phyloP scores from a whole-genome alignment of 2,113 vertebrate species.

The Parus major region DNA sequence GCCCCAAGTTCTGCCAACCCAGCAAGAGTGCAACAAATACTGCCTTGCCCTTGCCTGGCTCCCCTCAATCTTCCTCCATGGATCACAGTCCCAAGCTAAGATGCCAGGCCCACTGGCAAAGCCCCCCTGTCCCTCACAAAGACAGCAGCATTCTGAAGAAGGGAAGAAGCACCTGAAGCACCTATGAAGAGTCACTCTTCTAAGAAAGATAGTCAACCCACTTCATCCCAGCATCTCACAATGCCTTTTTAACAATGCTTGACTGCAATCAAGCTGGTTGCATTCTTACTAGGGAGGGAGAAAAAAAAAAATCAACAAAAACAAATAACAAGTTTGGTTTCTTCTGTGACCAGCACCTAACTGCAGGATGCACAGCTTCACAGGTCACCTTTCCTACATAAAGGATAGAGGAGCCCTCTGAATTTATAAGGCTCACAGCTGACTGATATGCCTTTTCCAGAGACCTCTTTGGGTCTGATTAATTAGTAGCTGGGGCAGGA shows the following conservation, averaged over 20 bases:
- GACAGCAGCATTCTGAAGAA: background rate
- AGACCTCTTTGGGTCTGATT: slow-evolving; percentile 77
- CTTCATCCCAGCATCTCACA: slow-evolving; percentile 2
- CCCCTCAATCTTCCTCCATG: accelerated
- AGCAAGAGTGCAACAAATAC: background rate
- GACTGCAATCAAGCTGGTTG: background rate
- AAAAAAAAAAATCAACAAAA: background rate
- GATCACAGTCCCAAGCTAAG: background rate
- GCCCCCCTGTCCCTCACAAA: too few relatives aligned
- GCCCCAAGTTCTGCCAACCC: background rate
- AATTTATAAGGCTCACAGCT: slow-evolving; percentile 46
- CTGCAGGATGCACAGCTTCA: background rate
- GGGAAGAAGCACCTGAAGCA: background rate
- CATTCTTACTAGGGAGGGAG: background rate
- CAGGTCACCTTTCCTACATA: slow-evolving; percentile 24
- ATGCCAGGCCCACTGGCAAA: background rate
- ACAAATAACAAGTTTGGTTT: background rate
- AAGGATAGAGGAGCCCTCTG: slow-evolving; percentile 1
- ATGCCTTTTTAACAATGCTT: slow-evolving; percentile 6
- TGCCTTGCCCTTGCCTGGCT: accelerated
- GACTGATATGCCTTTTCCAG: slow-evolving; percentile 54
- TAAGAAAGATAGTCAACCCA: background rate
- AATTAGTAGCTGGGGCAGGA: slow-evolving; percentile 77
- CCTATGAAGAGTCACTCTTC: background rate
- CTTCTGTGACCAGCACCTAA: background rate